phyloP scores from a whole-genome alignment of 2,113 vertebrate genomes.

The Cranoglanis bouderius region DNA sequence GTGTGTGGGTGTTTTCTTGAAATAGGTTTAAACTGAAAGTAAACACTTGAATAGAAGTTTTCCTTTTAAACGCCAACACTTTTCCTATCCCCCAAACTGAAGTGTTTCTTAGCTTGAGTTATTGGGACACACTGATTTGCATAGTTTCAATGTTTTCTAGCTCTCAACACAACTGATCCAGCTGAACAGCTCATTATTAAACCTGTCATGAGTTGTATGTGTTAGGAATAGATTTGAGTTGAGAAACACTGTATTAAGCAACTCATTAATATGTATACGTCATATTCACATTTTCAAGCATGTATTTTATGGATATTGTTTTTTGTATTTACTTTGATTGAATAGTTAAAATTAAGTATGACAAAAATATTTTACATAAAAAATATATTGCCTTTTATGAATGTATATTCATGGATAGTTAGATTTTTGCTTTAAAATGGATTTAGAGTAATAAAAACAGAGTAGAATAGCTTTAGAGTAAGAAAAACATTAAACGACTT shows the following conservation, averaged over 20 bases:
- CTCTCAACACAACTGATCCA: background rate
- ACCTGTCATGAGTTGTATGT: background rate
- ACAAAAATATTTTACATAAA: background rate
- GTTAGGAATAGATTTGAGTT: background rate
- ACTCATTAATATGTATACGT: background rate
- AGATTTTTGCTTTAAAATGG: background rate
- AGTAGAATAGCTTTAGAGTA: background rate
- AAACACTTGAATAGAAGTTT: background rate
- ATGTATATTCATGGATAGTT: background rate
- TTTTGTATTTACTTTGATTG: background rate
- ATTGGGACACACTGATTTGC: background rate
- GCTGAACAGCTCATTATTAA: background rate
- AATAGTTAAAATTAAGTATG: background rate
- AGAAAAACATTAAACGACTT: too few relatives aligned
- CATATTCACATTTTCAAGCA: background rate
- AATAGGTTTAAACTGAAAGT: constrained; percentile 14
- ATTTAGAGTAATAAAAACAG: background rate
- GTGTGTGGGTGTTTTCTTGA: constrained; percentile 46
- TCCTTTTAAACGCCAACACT: background rate
- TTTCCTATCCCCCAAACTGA: constrained; percentile 5
- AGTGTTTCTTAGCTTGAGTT: background rate
- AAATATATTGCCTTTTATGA: background rate
- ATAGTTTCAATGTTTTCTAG: background rate
- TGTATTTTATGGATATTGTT: background rate
- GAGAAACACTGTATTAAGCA: background rate